Evolutionary conservation across 30 jellyfish, hydroid and myxozoan genomes (phyloP), one percentile per base, ranked within the genome.

Genomic region (Turritopsis rubra): DNA sequence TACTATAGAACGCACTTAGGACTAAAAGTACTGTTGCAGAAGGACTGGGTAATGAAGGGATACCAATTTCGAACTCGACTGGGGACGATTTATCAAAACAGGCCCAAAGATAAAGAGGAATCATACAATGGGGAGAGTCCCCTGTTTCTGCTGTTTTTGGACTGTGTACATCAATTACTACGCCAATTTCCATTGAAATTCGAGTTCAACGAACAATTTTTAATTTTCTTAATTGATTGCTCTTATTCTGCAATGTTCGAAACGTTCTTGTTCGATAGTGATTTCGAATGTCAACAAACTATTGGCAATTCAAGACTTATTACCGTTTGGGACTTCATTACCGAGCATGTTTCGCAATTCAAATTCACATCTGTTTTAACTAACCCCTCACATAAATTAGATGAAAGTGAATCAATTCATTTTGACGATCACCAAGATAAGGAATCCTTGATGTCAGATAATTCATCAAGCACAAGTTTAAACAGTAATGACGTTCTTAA

Each of bases 41-140:
- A 91, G 60, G 96, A 88, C 26, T 91, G 97, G 97, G 97, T 91
- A 16, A 79, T 85, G 18, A 91, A 91, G 74, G 97, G 97, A 7
- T 89, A 75, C 76, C 96, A 95, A 24, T 91, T 91, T 81, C 72
- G 82, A 13, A 87, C 65, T 60, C 82, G 97, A 41, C 78, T 91
- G 28, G 85, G 90, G 1, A 24, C 28, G 18, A 30, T 85, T 16
- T 31, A 72, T 72, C 31, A 54, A 7, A 22, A 28, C 21, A 16
- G 8, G 72, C 66, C 25, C 5, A 21, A 20, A 60, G 72, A n/a
- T 28, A 84, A 73, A 66, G 95, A 85, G 0, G 91, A 85, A 25
- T 21, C 78, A 66, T 80, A 73, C 29, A 79, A 83, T 24, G 91
- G 86, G 21, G 95, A 88, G 65, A 87, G 96, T 4, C 97, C 97